Evolutionary conservation across 2,888 invertebrate species (phyloP).

Genomic region (Chymomyza amoena): DNA sequence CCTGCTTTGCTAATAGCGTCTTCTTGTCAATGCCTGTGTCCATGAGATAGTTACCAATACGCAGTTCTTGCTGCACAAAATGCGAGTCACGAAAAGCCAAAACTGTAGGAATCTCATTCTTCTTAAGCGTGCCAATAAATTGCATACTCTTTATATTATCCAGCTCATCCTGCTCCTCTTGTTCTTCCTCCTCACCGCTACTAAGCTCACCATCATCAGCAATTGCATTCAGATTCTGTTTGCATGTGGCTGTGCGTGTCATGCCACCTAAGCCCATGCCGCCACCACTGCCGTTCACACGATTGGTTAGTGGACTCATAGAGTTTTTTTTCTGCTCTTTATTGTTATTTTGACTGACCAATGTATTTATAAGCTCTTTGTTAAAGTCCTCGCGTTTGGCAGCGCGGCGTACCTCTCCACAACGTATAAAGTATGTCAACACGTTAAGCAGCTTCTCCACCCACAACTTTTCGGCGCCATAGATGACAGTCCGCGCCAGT

Average conservation of each 20-base stretch:
- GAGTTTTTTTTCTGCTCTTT: slow-evolving; percentile 59
- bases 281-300: neutral
- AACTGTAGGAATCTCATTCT: slow-evolving; percentile 78
- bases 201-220: slow-evolving; percentile 40
- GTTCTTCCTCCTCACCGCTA: slow-evolving; percentile 36
- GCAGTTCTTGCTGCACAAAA: slow-evolving; percentile 78
- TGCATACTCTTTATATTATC: slow-evolving; percentile 42
- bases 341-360: slow-evolving; percentile 52
- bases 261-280: slow-evolving; percentile 39
- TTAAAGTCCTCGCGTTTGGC: slow-evolving; percentile 78
- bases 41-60: slow-evolving; percentile 78
- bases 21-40: slow-evolving; percentile 78
- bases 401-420: slow-evolving; percentile 84
- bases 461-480: slow-evolving; percentile 83
- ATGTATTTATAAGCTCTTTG: slow-evolving; percentile 69
- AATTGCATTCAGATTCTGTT: slow-evolving; percentile 72
- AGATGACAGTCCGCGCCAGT: slow-evolving; percentile 89
- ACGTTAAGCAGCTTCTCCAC: slow-evolving; percentile 87
- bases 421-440: slow-evolving; percentile 92
- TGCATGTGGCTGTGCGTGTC: slow-evolving; percentile 74
- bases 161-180: slow-evolving; percentile 9
- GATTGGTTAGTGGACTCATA: slow-evolving; percentile 19
- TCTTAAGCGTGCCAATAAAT: slow-evolving; percentile 63
- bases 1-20: slow-evolving; percentile 58
- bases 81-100: slow-evolving; percentile 77